These are phyloP conservation scores for Chroicocephalus ridibundus DNA, from an alignment of 2,113 vertebrate genomes.

Conservation along the genomic window DNA sequence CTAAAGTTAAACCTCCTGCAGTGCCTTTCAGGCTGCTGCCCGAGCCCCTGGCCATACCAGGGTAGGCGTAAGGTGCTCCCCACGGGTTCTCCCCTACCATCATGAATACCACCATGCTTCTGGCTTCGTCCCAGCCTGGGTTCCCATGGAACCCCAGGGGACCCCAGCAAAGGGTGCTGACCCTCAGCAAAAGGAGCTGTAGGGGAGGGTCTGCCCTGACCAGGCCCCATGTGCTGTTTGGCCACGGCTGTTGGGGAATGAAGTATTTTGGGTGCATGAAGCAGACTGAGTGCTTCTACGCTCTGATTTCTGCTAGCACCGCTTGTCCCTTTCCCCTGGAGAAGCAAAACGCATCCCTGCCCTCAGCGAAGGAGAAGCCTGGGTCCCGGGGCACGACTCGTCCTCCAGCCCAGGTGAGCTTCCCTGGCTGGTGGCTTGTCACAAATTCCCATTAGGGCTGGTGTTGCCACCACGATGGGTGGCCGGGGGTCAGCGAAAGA, in stretches of 20 bases:
- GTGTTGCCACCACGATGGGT: neutral
- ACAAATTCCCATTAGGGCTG: neutral
- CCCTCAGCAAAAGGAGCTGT: neutral
- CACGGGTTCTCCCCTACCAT: neutral
- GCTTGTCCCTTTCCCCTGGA: neutral
- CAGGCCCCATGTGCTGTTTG: fast-evolving
- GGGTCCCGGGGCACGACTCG: neutral
- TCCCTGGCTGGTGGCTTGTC: neutral
- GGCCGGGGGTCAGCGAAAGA: fast-evolving
- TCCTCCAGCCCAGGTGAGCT: neutral
- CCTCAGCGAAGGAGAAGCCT: neutral
- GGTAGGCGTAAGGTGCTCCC: fast-evolving
- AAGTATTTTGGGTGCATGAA: neutral
- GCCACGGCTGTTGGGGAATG: neutral
- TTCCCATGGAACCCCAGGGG: neutral
- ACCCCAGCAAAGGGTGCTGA: neutral
- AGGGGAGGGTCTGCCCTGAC: neutral
- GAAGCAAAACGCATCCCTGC: neutral
- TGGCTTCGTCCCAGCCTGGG: fast-evolving
- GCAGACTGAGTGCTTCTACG: fast-evolving
- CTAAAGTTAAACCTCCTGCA: neutral
- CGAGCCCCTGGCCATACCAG: fast-evolving
- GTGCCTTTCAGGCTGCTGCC: neutral
- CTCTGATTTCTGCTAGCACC: neutral
- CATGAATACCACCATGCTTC: neutral